Base-by-base conservation (phyloP, 2,797 vertebrate species). In the Pipistrellus pipistrellus region DNA sequence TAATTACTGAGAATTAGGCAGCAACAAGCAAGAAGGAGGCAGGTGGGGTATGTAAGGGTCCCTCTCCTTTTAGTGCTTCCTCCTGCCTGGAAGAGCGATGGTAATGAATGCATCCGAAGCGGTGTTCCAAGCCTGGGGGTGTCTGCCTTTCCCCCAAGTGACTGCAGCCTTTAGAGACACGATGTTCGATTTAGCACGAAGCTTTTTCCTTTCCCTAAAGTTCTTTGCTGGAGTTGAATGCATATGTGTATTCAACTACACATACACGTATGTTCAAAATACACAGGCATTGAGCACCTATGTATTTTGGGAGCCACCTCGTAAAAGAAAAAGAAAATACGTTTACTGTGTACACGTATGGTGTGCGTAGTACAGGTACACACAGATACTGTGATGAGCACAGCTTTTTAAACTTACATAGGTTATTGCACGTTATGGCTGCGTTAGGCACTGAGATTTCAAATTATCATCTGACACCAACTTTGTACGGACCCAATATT, bases 401-500 rank as follows among this genome's bases (percentile, higher is more conserved):
- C 3, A 38, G 85, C 35, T 20, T 13, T 91, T 89, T 71, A 66
- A 41, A 13, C 80, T 68, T 75, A 48, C 53, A 17, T 91, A 96
- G 78, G 64, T 73, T 62, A 0, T 44, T 23, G 8, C 8, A 0
- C 46, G 93, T 59, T 44, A 32, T 12, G 73, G 62, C 66, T 91
- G 66, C 77, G 86, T 91, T 86, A 46, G 62, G 4, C 46, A 55
- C 91, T n/a, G 64, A 80, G 46, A 82, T 97, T 92, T 89, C 69
- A 0, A 14, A 88, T 81, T 90, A 62, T 85, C 95, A 69, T 90
- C 72, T 95, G 88, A 93, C 75, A 95, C 73, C 97, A 78, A 48
- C 53, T 96, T 94, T 96, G 66, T 91, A 81, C 86, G 97, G 91
- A 85, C 84, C 93, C 95, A 17, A 91, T 93, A 55, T 66, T 96